Percentiles rank a stretch among this genome's conserved stretches.
These are phyloP conservation scores for Sphyrna mokarran DNA, from an alignment of 2,113 vertebrate genomes.

Conservation along the genomic window DNA sequence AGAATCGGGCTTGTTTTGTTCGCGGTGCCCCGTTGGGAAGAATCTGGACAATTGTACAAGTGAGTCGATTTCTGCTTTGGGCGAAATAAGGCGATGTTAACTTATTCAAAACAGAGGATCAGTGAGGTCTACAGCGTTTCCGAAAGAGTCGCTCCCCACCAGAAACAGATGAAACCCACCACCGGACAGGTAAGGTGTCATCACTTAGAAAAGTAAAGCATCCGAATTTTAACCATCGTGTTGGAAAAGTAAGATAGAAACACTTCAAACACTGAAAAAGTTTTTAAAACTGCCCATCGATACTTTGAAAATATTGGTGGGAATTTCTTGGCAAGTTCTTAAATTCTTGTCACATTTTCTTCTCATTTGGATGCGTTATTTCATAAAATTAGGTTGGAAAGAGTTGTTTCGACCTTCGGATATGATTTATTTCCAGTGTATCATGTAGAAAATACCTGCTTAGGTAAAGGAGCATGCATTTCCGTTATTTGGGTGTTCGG, in stretches of 20 bases:
- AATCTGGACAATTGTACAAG: not conserved
- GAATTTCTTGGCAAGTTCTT: not conserved
- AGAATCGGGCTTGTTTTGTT: not conserved
- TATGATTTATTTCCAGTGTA: not conserved
- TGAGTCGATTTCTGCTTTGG: not conserved
- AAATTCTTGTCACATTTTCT: not conserved
- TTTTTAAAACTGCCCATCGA: not conserved
- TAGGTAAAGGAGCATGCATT: not conserved
- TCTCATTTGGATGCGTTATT: not conserved
- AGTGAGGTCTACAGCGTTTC: constrained; percentile 66
- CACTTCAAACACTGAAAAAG: not conserved
- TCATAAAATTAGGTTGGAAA: not conserved
- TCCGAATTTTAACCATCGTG: not conserved
- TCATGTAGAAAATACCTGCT: not conserved
- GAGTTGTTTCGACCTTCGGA: not conserved
- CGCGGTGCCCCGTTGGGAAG: not conserved
- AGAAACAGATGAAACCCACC: constrained; percentile 36
- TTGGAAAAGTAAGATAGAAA: not conserved
- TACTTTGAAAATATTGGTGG: not conserved
- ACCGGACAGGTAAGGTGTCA: constrained; percentile 54
- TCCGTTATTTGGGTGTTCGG: not conserved
- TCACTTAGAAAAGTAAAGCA: not conserved
- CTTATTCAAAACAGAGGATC: constrained; percentile 57
- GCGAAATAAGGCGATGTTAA: constrained; percentile 61
- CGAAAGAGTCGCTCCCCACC: constrained; percentile 40